Conservation (phyloP, 2,113 vertebrate species). For the Columba livia region DNA sequence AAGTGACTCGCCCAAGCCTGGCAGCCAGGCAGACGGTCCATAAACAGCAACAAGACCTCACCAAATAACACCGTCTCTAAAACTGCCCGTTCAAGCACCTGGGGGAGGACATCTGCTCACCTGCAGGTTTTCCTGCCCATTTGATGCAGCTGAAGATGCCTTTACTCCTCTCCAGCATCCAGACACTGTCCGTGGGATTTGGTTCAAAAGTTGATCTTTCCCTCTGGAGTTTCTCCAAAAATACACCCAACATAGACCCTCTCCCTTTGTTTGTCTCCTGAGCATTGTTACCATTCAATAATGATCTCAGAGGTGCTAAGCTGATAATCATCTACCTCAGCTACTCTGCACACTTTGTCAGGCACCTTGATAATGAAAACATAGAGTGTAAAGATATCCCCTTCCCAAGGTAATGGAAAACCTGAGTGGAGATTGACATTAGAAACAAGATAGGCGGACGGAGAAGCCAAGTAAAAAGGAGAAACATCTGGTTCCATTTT, state of each 20-base stretch:
- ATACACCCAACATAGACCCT: background rate
- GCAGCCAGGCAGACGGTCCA: background rate
- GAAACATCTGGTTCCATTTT: conserved; percentile 79
- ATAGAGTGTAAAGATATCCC: conserved; percentile 34
- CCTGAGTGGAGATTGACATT: conserved; percentile 53
- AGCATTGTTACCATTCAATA: background rate
- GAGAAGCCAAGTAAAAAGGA: conserved; percentile 70
- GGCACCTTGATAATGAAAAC: conserved; percentile 46
- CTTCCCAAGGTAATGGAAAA: conserved; percentile 67
- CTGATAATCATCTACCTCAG: conserved; percentile 64
- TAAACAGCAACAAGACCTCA: background rate
- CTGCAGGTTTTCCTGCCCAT: background rate
- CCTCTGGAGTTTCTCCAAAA: background rate
- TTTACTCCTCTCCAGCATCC: background rate
- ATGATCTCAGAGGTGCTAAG: conserved; percentile 56
- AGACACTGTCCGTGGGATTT: background rate
- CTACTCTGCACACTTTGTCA: conserved; percentile 28
- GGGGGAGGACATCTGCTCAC: background rate
- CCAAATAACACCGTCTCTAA: background rate
- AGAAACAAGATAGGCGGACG: conserved; percentile 42
- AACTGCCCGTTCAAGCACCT: fast-evolving
- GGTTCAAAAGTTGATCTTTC: background rate
- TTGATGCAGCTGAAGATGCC: background rate
- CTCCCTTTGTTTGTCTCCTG: background rate
- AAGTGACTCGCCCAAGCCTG: background rate